Conservation (phyloP, 2,888 invertebrate species). For the Temnothorax ravouxi region DNA sequence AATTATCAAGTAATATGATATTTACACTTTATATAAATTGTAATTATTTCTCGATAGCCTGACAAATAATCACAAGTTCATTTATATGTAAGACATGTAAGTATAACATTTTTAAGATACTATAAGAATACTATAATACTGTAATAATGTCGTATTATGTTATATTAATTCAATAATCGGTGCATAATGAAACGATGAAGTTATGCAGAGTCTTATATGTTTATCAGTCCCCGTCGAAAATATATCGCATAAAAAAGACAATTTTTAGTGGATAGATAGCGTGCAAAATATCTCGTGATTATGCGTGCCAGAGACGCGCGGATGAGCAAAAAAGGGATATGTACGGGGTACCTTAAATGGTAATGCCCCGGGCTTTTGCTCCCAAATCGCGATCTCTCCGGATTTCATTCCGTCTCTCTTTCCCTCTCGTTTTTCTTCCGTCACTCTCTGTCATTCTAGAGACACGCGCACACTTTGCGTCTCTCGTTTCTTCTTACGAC, state of each 20-base stretch:
- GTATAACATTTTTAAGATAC: neutral
- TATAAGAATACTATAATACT: neutral
- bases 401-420: constrained; percentile 27
- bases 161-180: neutral
- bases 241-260: neutral
- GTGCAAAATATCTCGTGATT: constrained; percentile 50
- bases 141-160: neutral
- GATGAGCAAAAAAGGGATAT: constrained; percentile 60
- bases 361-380: constrained; percentile 71
- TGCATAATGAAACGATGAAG: neutral
- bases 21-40: neutral
- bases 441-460: neutral
- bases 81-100: no score
- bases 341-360: constrained; percentile 71
- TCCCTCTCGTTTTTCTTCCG: neutral
- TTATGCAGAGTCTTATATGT: neutral
- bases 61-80: neutral
- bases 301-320: constrained; percentile 60
- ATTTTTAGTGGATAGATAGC: neutral
- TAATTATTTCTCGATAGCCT: neutral
- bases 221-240: constrained; percentile 4
- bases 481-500: constrained; percentile 2
- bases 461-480: constrained; percentile 8
- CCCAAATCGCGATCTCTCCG: constrained; percentile 63
- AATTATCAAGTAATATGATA: neutral